Conservation (phyloP, 2,113 vertebrate species). For the Pandion haliaetus region DNA sequence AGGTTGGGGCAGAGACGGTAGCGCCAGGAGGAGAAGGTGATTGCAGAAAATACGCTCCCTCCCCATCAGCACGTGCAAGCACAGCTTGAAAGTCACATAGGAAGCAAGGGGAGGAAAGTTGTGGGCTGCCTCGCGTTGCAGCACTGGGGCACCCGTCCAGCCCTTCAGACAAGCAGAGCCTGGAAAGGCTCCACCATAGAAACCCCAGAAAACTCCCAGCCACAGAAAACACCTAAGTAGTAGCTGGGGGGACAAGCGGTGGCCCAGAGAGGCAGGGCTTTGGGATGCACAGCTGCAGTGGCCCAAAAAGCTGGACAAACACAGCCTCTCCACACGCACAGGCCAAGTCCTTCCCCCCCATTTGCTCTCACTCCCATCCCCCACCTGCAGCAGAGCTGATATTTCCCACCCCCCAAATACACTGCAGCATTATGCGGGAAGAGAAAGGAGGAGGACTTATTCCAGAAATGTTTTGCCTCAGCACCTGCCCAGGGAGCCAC, state of each 20-base stretch:
- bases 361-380: not conserved
- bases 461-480: not conserved
- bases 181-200: not conserved
- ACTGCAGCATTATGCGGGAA: not conserved
- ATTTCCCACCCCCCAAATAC: not conserved
- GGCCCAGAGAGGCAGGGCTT: not conserved
- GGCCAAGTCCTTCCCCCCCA: not conserved
- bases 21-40: rapidly evolving
- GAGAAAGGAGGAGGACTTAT: not conserved
- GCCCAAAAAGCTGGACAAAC: not conserved
- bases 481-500: not conserved
- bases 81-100: not conserved
- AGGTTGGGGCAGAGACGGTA: not conserved
- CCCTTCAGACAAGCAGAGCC: not conserved
- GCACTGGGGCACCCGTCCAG: rapidly evolving
- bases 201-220: not conserved
- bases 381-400: not conserved
- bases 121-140: not conserved
- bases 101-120: not conserved
- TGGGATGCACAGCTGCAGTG: not conserved
- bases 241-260: not conserved
- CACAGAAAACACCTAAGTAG: not conserved
- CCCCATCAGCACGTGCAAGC: not conserved
- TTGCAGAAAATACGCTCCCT: not conserved
- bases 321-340: not conserved